Conservation (phyloP, 2,113 vertebrate genomes). For the Acrocephalus kingi region DNA sequence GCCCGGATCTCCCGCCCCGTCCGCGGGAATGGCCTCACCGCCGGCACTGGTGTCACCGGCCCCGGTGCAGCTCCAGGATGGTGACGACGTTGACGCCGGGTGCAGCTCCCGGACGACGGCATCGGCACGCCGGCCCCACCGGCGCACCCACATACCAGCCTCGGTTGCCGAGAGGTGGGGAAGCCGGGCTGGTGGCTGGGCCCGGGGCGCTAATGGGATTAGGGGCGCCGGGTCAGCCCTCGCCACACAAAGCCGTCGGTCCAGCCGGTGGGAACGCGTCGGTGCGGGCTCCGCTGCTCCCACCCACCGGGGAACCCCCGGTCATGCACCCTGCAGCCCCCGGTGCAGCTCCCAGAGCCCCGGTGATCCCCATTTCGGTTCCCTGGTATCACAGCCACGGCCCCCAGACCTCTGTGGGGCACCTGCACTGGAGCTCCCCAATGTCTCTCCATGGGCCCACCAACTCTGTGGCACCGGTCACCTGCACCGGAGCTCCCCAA, state of each 20-base stretch:
- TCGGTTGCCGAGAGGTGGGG: conserved; percentile 66
- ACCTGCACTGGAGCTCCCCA: neutral
- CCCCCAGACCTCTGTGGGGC: too few species aligned
- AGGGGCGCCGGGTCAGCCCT: conserved; percentile 48
- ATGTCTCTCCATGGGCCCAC: neutral
- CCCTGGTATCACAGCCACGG: accelerated
- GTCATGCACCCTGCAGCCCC: accelerated
- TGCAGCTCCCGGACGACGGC: conserved; percentile 30
- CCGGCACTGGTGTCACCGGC: neutral
- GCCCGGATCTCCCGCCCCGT: accelerated
- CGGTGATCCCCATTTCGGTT: accelerated
- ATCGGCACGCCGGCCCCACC: conserved; percentile 32
- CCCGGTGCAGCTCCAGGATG: neutral
- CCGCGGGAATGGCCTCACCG: neutral
- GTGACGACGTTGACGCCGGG: neutral
- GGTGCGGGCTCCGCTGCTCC: neutral
- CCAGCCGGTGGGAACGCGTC: conserved; percentile 1
- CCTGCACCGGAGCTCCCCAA: too few species aligned
- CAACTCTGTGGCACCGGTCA: too few species aligned
- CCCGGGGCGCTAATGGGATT: conserved; percentile 64
- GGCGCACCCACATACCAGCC: conserved; percentile 65
- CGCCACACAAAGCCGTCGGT: conserved; percentile 21
- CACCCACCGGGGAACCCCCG: neutral
- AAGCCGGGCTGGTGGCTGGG: conserved; percentile 50
- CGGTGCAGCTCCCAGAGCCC: neutral